Evolutionary conservation across 2,113 vertebrate species (phyloP).

Genomic region (Petrocephalus zakoni): DNA sequence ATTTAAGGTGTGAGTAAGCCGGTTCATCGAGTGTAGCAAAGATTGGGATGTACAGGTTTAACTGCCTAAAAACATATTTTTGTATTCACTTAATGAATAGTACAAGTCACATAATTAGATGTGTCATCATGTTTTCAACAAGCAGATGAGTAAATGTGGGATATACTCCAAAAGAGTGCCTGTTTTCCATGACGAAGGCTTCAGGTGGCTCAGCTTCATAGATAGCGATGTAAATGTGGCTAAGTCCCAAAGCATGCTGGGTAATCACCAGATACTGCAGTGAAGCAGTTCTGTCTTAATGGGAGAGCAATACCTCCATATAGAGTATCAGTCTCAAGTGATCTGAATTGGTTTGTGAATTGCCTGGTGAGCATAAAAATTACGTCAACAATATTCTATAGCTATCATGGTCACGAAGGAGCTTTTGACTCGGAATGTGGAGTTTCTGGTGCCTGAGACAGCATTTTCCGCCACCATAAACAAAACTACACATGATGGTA

Average conservation of each 20-base stretch:
- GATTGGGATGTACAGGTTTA: not conserved
- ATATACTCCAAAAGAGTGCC: not conserved
- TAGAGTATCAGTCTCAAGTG: not conserved
- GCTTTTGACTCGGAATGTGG: not conserved
- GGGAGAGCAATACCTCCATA: not conserved
- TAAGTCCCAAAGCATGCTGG: not conserved
- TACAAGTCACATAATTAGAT: not conserved
- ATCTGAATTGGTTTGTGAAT: not conserved
- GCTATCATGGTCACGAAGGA: not conserved
- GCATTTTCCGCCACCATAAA: not conserved
- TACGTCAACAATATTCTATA: not conserved
- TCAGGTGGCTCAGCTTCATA: not conserved
- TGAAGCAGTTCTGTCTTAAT: not conserved
- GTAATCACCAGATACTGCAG: not conserved
- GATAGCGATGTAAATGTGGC: not conserved
- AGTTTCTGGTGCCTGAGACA: not conserved
- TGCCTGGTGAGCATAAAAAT: not conserved
- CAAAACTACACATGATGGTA: not conserved
- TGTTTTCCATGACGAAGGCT: not conserved
- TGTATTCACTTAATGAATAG: not conserved
- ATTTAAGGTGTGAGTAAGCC: not conserved
- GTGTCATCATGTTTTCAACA: not conserved
- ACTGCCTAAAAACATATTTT: not conserved
- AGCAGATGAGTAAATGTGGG: not conserved
- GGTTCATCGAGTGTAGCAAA: not conserved